Base-by-base conservation (phyloP, 2,888 invertebrate species). In the Rugalucina vietnamica region DNA sequence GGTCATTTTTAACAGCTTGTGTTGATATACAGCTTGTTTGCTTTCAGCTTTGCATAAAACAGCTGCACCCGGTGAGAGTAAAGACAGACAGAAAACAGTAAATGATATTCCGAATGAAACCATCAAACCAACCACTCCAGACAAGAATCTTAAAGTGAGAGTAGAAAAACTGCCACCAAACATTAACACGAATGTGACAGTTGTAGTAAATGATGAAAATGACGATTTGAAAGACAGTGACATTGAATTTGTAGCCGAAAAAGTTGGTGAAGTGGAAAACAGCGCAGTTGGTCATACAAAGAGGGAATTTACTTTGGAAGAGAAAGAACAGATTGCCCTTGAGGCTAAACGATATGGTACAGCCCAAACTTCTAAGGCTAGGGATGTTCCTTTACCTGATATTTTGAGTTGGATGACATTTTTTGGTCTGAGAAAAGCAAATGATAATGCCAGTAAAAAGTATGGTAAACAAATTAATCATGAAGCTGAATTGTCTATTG, bases 291-390 rank as follows among this genome's bases (percentile, higher is more conserved):
- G 34, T 34, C 34, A 18, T 29, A 12, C 65, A 10, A 65, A 65
- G 29, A 65, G 34, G 24, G 34, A 65, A 12, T 65, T 34, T 37
- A 83, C 76, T 5, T 39, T 85, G 24, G 83, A 81, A 37, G 87
- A 87, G 75, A 85, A 87, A 69, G 83, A 87, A 69, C 77, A 79
- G 0, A 85, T 87, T 50, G 87, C 87, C 21, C 49, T 83, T 14
- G 87, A 87, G 79, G 87, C 87, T 29, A 87, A 87, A 70, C 49
- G 85, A 36, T 79, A 79, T 74, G 87, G 87, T 24, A 87, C 87
- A 54, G 85, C 87, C 14, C 81, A 81, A 4, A 81, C 83, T 8
- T 76, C 87, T 21, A 50, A 75, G 29, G 74, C 79, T 4, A 78
- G 75, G 36, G 83, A 87, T 60, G 85, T 87, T 77, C 84, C 84